Conservation (phyloP, 1,140 invertebrate genomes). For the Drosophila pseudoananassae region DNA sequence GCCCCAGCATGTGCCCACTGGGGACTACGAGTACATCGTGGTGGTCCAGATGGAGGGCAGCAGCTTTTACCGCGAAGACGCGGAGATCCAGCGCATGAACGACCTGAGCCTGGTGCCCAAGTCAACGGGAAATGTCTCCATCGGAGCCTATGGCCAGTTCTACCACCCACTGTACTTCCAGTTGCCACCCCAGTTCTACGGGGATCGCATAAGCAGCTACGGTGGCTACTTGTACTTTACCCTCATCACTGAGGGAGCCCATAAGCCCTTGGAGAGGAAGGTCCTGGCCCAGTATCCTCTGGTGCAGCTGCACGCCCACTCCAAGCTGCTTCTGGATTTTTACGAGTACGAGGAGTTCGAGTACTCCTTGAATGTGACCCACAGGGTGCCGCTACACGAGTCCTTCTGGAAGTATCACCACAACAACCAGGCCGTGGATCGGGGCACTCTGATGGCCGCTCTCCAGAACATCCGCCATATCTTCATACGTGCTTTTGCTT, state of each 20-base stretch:
- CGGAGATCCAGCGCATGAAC: conserved; percentile 83
- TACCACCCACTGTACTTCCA: conserved; percentile 94
- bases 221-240: conserved; percentile 94
- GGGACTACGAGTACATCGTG: conserved; percentile 82
- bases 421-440: conserved; percentile 85
- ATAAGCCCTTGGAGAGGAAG: conserved; percentile 86
- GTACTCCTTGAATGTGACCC: conserved; percentile 72
- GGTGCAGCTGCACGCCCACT: conserved; percentile 93
- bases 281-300: conserved; percentile 88
- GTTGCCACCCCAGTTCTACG: conserved; percentile 92
- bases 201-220: conserved; percentile 96
- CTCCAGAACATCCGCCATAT: conserved; percentile 94
- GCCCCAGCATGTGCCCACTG: conserved; percentile 56
- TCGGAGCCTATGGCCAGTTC: conserved; percentile 88
- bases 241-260: conserved; percentile 88
- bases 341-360: conserved; percentile 85
- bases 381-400: conserved; percentile 86
- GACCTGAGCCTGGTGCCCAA: conserved; percentile 84
- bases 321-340: conserved; percentile 91
- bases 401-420: conserved; percentile 85
- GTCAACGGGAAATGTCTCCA: conserved; percentile 86
- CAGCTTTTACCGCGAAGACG: conserved; percentile 67
- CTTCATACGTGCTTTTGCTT: conserved; percentile 90
- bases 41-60: conserved; percentile 74
- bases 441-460: conserved; percentile 93